Conservation (phyloP, 2,113 vertebrate species). For the Halichoerus grypus region DNA sequence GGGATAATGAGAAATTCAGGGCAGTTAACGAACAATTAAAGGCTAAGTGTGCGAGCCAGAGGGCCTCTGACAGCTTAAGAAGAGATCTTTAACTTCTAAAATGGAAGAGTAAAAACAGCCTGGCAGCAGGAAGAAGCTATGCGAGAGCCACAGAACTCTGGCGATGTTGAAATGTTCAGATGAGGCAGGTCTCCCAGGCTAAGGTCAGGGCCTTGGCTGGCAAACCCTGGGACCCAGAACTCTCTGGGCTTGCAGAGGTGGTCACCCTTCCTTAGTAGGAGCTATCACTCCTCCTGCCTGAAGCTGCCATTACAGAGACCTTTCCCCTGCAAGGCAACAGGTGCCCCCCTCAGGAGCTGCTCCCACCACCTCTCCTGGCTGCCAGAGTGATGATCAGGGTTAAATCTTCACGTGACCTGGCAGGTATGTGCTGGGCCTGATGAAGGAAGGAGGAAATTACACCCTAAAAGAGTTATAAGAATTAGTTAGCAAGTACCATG, state of each 20-base stretch:
- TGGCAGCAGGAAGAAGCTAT: not conserved
- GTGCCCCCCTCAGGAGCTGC: not conserved
- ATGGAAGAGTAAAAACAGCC: not conserved
- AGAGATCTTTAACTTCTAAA: not conserved
- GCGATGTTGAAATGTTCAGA: not conserved
- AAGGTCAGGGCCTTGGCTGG: not conserved
- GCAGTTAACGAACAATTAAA: not conserved
- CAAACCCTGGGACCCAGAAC: not conserved
- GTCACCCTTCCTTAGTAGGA: not conserved
- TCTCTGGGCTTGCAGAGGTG: not conserved
- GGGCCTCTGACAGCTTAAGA: constrained; percentile 26
- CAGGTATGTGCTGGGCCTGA: not conserved
- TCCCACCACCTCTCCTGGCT: not conserved
- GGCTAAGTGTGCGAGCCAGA: not conserved
- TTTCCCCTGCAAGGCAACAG: not conserved
- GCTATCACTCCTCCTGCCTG: not conserved
- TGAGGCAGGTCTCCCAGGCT: not conserved
- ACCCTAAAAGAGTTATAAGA: not conserved
- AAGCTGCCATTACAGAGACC: not conserved
- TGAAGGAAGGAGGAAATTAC: not conserved
- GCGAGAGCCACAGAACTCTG: not conserved
- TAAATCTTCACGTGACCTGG: not conserved
- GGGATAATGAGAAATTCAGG: constrained; percentile 31
- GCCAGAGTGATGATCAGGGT: not conserved
- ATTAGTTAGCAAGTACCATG: not conserved